Evolutionary conservation across 2,888 invertebrate species (phyloP).

Genomic region (Helleia helle): DNA sequence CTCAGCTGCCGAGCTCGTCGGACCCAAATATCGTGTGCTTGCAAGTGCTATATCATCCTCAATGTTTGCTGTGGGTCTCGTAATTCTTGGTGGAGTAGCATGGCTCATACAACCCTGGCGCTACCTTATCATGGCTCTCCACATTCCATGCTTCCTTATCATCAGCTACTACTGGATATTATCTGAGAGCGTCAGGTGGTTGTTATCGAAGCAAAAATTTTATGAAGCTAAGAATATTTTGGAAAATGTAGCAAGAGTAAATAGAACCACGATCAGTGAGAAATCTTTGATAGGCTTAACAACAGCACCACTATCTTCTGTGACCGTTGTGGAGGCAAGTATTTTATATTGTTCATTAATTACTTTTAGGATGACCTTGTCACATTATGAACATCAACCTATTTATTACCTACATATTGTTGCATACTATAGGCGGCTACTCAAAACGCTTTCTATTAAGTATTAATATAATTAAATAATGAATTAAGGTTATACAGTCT

Average conservation of each 20-base stretch:
- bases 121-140: constrained; percentile 75
- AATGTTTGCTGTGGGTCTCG: constrained; percentile 82
- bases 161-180: constrained; percentile 79
- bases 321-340: neutral
- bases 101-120: constrained; percentile 82
- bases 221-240: constrained; percentile 76
- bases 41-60: constrained; percentile 80
- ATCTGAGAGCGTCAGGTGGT: constrained; percentile 84
- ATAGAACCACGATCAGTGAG: constrained; percentile 70
- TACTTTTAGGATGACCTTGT: no score
- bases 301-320: constrained; percentile 40
- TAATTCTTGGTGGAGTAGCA: constrained; percentile 77
- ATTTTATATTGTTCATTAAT: no score
- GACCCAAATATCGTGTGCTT: constrained; percentile 81
- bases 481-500: no score
- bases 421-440: no score
- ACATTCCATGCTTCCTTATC: constrained; percentile 79
- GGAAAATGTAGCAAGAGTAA: constrained; percentile 76
- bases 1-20: constrained; percentile 83
- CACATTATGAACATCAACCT: no score
- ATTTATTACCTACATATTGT: no score
- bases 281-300: constrained; percentile 55
- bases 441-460: no score
- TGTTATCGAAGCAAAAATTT: constrained; percentile 77
- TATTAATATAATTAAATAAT: no score